A percentile compares a stretch with the other conserved stretches of the same genome.
Conservation (phyloP, 2,797 vertebrate genomes). For the Phrynocephalus forsythii region DNA sequence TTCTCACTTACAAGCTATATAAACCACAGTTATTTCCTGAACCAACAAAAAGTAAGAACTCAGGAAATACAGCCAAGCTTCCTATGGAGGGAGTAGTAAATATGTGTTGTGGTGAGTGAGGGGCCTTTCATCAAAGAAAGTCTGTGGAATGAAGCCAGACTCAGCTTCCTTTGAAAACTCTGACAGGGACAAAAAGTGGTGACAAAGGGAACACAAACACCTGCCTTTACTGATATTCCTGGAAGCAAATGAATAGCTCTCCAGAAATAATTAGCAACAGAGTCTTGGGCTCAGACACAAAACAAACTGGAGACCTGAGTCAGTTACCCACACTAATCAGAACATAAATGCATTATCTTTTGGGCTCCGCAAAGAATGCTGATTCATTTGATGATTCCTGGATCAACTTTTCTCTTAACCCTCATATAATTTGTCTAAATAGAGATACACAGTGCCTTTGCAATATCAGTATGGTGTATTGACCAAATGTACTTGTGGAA, state of each 20-base stretch:
- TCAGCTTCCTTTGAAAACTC: conserved; percentile 33
- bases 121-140: conserved; percentile 47
- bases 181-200: not conserved
- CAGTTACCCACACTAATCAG: not conserved
- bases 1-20: not conserved
- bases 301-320: too few species aligned
- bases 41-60: not conserved
- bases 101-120: too few species aligned
- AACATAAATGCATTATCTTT: too few species aligned
- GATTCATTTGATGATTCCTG: not conserved
- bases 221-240: conserved; percentile 40
- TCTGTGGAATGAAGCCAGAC: conserved; percentile 47
- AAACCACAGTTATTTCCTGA: not conserved
- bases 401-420: not conserved
- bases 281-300: not conserved
- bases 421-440: not conserved
- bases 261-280: not conserved
- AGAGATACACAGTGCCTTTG: not conserved
- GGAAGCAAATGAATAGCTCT: not conserved
- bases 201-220: conserved; percentile 1
- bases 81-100: conserved; percentile 18
- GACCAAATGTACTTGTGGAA: too few species aligned
- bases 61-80: not conserved
- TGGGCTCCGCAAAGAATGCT: not conserved
- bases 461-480: not conserved